These are phyloP conservation scores for Mormoops blainvillei DNA, from an alignment of 2,113 vertebrate genomes.

Conservation along the genomic window DNA sequence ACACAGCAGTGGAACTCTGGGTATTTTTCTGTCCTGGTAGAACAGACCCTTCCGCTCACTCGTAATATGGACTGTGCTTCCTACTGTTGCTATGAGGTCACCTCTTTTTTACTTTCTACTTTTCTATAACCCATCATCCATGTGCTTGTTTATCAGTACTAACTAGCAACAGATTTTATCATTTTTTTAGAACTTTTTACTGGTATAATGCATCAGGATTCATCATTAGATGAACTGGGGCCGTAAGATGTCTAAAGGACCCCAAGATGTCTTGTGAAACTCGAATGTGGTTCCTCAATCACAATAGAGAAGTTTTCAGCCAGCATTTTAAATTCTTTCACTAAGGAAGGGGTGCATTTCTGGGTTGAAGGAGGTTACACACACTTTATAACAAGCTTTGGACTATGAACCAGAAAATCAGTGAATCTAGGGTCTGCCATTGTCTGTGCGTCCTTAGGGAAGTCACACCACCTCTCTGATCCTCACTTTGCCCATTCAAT, in stretches of 20 bases:
- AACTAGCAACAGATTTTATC: not conserved
- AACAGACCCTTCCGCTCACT: not conserved
- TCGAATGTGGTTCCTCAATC: not conserved
- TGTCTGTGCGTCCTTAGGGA: not conserved
- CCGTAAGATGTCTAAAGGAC: not conserved
- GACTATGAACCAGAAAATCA: not conserved
- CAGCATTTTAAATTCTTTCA: not conserved
- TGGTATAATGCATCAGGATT: not conserved
- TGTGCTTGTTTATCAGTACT: not conserved
- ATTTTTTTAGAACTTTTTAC: not conserved
- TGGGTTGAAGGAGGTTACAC: not conserved
- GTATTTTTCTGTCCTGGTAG: not conserved
- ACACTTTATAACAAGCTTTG: not conserved
- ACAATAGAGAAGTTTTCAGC: not conserved
- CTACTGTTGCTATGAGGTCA: not conserved
- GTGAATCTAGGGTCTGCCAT: not conserved
- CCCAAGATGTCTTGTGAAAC: not conserved
- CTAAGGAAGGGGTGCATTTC: not conserved
- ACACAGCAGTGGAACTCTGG: not conserved
- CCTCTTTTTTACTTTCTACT: not conserved
- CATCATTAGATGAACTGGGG: not conserved
- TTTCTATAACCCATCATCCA: not conserved
- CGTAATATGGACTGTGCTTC: rapidly evolving
- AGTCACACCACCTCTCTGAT: not conserved
- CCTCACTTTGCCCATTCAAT: not conserved